Evolutionary conservation across 2,113 vertebrate genomes (phyloP).

Genomic region (Ceyx melanurus): DNA sequence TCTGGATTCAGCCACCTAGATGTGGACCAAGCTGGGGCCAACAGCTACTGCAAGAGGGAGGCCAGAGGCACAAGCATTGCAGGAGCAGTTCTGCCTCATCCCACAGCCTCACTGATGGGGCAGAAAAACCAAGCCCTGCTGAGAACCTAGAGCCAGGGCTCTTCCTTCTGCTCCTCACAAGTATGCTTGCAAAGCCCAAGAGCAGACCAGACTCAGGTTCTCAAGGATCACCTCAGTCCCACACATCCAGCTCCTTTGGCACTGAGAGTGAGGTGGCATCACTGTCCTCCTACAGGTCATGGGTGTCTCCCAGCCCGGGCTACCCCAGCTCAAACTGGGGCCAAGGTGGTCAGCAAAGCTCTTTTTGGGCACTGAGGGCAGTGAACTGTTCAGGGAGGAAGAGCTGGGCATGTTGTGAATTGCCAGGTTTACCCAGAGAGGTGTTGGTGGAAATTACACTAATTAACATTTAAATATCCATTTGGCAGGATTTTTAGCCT

Average conservation of each 20-base stretch:
- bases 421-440: background rate
- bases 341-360: background rate
- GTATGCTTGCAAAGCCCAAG: background rate
- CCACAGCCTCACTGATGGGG: background rate
- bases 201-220: background rate
- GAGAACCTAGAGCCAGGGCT: background rate
- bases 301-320: background rate
- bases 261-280: accelerated
- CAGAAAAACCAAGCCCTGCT: background rate
- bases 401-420: background rate
- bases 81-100: background rate
- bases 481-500: background rate
- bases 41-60: background rate
- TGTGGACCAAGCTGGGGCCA: accelerated
- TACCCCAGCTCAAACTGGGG: no score
- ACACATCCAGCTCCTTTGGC: background rate
- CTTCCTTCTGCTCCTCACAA: background rate
- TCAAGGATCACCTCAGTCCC: background rate
- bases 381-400: background rate
- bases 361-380: background rate
- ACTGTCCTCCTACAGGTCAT: accelerated
- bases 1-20: background rate
- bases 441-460: accelerated
- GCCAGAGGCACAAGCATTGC: background rate
- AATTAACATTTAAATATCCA: background rate